Base-by-base conservation (phyloP, 64 coral and sea anemone genomes). In the Montipora efflorescens region DNA sequence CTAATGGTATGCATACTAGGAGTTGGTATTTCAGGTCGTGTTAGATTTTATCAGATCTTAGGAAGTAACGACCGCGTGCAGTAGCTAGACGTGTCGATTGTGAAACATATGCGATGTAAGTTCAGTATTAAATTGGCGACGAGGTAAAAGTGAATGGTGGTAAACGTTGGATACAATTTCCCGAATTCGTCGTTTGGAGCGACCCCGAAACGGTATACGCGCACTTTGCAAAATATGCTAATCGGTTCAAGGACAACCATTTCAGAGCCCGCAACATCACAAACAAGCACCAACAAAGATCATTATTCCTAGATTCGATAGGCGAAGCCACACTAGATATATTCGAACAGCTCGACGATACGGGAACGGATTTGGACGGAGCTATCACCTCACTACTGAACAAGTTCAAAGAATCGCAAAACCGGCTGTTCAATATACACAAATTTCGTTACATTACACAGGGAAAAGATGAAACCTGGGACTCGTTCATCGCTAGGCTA, bases 341-440 rank as follows among this genome's bases (percentile, higher is more conserved):
- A 19, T 57, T 70, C n/a, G 67, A 70, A n/a, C 15, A 19, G 15
- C 67, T 70, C 18, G 67, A 70, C 18, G 5, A 70, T 21, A 18
- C 67, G n/a, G 67, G 67, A 70, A 21, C 15, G 67, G 67, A 70
- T 70, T 70, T 70, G n/a, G 67, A 70, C 16, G 18, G 12, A 70
- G 67, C 67, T 5, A 70, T n/a, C 67, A 21, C 15, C 15, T 16
- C 67, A 15, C n/a, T 70, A 21, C 67, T 9, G 67, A 70, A 70
- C 67, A 70, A 70, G n/a, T 19, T n/a, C 13, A 70, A 70, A 15
- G 67, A 70, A 70, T 70, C 67, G 67, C 67, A 70, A 15, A 70
- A 70, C n/a, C 67, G n/a, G 67, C n/a, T 70, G 18, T 70, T 19
- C n/a, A 70, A 70, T 70, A 70, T 70, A 70, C 67, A 70, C 14